These are phyloP conservation scores for Apis mellifera DNA, from an alignment of 1,140 invertebrate species.

Conservation along the genomic window Amel_HAv3.1 CM009944.2:4747501-4748000, in stretches of 20 bases:
- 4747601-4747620: too few species aligned
- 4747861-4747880: neutral
- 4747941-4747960: neutral
- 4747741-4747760: conserved; percentile 2
- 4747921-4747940: too few species aligned
- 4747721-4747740: conserved; percentile 33
- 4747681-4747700: conserved; percentile 51
- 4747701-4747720: conserved; percentile 25
- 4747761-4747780: conserved; percentile 36
- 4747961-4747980: conserved; percentile 40
- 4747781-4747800: conserved; percentile 1
- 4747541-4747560: too few species aligned
- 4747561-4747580: too few species aligned
- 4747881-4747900: too few species aligned
- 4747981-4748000: conserved; percentile 41
- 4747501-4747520: too few species aligned
- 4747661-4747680: conserved; percentile 65
- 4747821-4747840: neutral
- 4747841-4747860: too few species aligned
- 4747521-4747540: too few species aligned
- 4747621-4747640: neutral
- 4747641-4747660: conserved; percentile 10
- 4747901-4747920: too few species aligned
- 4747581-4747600: too few species aligned
- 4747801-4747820: neutral